Evolutionary conservation across 2,888 invertebrate genomes (phyloP), one percentile per base, ranked within the genome.

Genomic region (Spicauda simplicius): DNA sequence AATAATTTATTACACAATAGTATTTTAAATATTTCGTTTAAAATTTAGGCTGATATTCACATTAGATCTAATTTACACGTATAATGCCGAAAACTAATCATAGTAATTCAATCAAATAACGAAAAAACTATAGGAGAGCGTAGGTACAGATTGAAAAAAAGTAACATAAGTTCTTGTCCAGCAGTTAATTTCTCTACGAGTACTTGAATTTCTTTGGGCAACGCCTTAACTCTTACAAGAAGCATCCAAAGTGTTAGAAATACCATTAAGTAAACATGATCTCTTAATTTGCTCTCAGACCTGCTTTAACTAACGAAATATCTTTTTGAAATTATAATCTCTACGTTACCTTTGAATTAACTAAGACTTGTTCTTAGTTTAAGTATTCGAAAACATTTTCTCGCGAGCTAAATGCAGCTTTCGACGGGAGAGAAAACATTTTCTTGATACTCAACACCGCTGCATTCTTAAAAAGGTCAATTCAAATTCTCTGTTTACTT

Each of bases 331-430:
- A 19, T 59, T 65, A 54, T 48, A 65, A 58, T 66, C 48, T 50
- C 19, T n/a, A 66, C 55, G 60, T 56, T 59, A 66, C 45, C 55
- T 33, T 19, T 56, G 60, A 37, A 66, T 66, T 66, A 56, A 66
- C 50, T 66, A 16, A 61, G 55, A 61, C 60, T 55, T 20, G 66
- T 37, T 16, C 54, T 66, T 56, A 61, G 33, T 60, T 59, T 30
- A 55, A 66, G 65, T 19, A 61, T 66, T 66, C 33, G 55, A 58
- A 64, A 66, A 55, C 65, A 61, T 66, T 66, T 66, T 66, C 66
- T 60, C 55, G 55, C 66, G 55, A 66, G 60, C 55, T 66, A 50
- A 56, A 50, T 52, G 52, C 56, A 56, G 67, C 61, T 67, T 61
- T 67, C 54, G 56, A 60, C 60, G 66, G 56, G 56, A 37, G 56